Evolutionary conservation across 1,140 invertebrate genomes (phyloP).

Genomic region (Cyclina sinensis): DNA sequence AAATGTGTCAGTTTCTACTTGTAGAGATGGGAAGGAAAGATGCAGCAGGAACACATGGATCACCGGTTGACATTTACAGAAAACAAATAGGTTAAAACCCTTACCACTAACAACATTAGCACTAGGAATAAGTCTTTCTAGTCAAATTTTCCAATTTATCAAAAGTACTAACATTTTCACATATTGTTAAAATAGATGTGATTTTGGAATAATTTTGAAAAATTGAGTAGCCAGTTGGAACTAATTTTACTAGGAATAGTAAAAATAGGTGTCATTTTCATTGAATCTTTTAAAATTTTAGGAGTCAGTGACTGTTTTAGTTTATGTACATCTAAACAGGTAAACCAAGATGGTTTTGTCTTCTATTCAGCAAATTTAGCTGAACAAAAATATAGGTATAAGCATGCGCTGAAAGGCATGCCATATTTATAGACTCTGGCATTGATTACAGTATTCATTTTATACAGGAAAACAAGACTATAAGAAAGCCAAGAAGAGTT

Average conservation of each 20-base stretch:
- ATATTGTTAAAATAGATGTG: background rate
- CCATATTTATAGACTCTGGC: background rate
- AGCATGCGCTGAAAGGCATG: background rate
- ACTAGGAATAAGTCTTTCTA: too few species aligned
- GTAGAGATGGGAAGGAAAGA: constrained; percentile 68
- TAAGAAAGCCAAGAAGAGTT: constrained; percentile 69
- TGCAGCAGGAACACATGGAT: constrained; percentile 42
- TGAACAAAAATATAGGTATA: too few species aligned
- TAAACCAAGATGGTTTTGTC: background rate
- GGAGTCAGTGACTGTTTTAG: too few species aligned
- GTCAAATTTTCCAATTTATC: background rate
- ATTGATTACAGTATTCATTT: background rate
- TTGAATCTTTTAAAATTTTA: too few species aligned
- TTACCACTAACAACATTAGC: background rate
- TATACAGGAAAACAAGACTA: constrained; percentile 71
- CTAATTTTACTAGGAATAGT: too few species aligned
- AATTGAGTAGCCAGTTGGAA: background rate
- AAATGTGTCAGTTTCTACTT: too few species aligned
- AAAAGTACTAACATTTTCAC: background rate
- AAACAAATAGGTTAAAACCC: constrained; percentile 66
- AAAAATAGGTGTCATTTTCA: too few species aligned
- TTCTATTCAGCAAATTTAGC: too few species aligned
- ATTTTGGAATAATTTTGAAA: background rate
- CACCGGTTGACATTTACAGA: constrained; percentile 65
- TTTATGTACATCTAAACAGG: background rate